A percentile compares a stretch with the other conserved stretches of the same genome.
phyloP scores from a whole-genome alignment of 2,797 vertebrate genomes.

The Pseudochromis fuscus region DNA sequence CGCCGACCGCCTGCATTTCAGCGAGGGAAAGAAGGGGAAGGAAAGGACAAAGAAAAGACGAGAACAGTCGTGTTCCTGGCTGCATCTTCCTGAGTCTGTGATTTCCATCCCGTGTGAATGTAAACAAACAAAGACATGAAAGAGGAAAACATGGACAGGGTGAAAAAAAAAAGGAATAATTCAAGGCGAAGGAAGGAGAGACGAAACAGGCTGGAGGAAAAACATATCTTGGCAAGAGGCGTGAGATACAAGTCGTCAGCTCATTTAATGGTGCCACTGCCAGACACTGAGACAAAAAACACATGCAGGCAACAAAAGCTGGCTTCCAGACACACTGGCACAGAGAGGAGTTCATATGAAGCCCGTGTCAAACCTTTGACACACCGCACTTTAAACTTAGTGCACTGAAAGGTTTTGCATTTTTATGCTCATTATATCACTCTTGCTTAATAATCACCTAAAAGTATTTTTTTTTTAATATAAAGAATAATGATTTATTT shows the following conservation, averaged over 20 bases:
- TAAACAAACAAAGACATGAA: slow-evolving; percentile 79
- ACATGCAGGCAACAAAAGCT: slow-evolving; percentile 64
- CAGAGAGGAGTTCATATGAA: slow-evolving; percentile 27
- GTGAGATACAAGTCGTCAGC: slow-evolving; percentile 76
- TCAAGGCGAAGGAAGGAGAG: slow-evolving; percentile 44
- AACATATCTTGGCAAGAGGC: slow-evolving; percentile 76
- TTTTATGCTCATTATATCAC: background rate
- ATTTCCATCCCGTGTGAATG: slow-evolving; percentile 70
- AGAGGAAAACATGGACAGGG: slow-evolving; percentile 62
- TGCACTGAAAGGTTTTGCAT: slow-evolving; percentile 10
- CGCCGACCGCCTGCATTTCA: slow-evolving; percentile 56
- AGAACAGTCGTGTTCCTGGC: slow-evolving; percentile 57
- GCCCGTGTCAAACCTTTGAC: slow-evolving; percentile 12
- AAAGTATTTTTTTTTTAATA: too few species aligned
- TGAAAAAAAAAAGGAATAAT: slow-evolving; percentile 21
- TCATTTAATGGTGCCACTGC: slow-evolving; percentile 66
- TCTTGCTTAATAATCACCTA: background rate
- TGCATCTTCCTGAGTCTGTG: slow-evolving; percentile 72
- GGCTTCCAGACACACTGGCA: slow-evolving; percentile 59
- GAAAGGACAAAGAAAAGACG: slow-evolving; percentile 64
- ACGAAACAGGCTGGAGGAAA: slow-evolving; percentile 64
- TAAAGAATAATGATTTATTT: too few species aligned
- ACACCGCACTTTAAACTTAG: slow-evolving; percentile 22
- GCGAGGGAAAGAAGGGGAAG: slow-evolving; percentile 50
- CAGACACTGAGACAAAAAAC: slow-evolving; percentile 73